Base-by-base conservation (phyloP, 2,797 vertebrate species). In the Sebastes matsubarae region DNA sequence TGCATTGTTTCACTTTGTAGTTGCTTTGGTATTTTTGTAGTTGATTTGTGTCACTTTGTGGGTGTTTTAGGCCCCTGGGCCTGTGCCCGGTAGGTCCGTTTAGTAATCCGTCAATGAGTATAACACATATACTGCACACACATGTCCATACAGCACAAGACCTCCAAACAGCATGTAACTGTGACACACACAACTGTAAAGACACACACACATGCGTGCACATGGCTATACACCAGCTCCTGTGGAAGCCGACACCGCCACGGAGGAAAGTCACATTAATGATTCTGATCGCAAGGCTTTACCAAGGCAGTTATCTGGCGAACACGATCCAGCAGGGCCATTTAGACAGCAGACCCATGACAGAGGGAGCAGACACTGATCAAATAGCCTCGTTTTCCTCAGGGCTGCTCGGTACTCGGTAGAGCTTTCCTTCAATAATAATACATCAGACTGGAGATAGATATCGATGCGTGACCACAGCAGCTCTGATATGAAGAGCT, bases 251-350 rank as follows among this genome's bases (percentile, higher is more conserved):
- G 91, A 95, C 88, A 91, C 85, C 75, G 2, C 71, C 86, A 83
- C 80, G 68, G 89, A 95, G 92, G 92, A 96, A 95, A 95, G 92
- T 94, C 92, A 90, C 87, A 93, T 93, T 89, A 94, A 94, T 88
- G 92, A 93, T 92, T 91, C 87, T 81, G 88, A 94, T 93, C 66
- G 55, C 20, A 77, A 75, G 68, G 54, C 75, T 93, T 92, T 91
- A 92, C 82, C 50, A n/a, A 77, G 77, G 67, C 86, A 68, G 79
- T 86, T 90, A 86, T 90, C 90, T 50, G 20, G 75, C 76, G 46
- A 93, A 94, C 70, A 77, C 59, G 73, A 92, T 85, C 82, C 88
- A 85, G 68, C 50, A 32, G 77, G 76, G 84, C 72, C 82, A 81
- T 80, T 80, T 80, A 84, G 57, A 77, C 68, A 42, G 84, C 73